phyloP scores from a whole-genome alignment of 2,888 invertebrate species.

The Euspilapteryx auroguttella region DNA sequence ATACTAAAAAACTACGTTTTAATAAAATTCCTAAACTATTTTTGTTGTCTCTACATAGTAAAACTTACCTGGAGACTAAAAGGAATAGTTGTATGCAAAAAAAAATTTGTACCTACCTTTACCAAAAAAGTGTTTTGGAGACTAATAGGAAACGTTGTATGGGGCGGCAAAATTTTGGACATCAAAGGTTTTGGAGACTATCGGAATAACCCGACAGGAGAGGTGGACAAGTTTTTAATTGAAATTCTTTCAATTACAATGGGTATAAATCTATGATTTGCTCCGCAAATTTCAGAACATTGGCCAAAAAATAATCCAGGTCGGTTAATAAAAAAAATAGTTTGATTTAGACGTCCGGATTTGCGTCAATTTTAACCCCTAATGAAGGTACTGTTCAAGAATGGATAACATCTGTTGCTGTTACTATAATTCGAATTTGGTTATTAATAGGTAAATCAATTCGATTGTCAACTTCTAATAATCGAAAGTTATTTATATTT shows the following conservation, averaged over 20 bases:
- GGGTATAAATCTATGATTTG: conserved; percentile 80
- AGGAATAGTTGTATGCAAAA: too few relatives aligned
- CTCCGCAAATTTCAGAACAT: conserved; percentile 82
- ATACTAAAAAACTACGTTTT: too few relatives aligned
- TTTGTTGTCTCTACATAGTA: too few relatives aligned
- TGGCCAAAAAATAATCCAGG: conserved; percentile 72
- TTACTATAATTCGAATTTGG: conserved; percentile 65
- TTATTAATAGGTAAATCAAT: conserved; percentile 60
- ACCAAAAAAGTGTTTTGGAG: too few relatives aligned
- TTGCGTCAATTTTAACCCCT: conserved; percentile 68
- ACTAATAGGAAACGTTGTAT: too few relatives aligned
- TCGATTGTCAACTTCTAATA: conserved; percentile 68
- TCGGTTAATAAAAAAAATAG: conserved; percentile 61
- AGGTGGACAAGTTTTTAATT: conserved; percentile 52
- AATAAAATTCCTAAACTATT: too few relatives aligned
- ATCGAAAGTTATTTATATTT: conserved; percentile 42
- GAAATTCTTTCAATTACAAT: conserved; percentile 66
- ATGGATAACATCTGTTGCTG: conserved; percentile 67
- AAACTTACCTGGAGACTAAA: too few relatives aligned
- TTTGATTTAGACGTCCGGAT: conserved; percentile 69
- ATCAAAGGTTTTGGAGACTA: too few relatives aligned
- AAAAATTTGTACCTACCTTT: too few relatives aligned
- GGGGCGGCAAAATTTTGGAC: too few relatives aligned
- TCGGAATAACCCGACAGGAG: too few relatives aligned
- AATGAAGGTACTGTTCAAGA: conserved; percentile 66